A percentile compares a stretch with the other conserved stretches of the same genome.
Conservation (phyloP, 2,113 vertebrate species). For the Corapipo altera region DNA sequence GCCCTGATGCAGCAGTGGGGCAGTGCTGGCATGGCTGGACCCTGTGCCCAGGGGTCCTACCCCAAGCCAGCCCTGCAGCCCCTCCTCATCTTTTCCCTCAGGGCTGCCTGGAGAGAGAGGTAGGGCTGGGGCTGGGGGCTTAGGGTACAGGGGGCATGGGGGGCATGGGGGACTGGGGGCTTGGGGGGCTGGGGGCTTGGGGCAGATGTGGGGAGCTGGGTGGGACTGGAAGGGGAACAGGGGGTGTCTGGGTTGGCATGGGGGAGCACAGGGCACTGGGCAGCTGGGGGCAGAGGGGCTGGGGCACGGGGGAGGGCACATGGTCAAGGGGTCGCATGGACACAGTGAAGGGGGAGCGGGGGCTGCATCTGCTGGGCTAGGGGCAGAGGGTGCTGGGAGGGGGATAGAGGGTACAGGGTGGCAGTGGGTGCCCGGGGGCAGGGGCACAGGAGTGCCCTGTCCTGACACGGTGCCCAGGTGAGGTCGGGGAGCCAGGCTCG, state of each 20-base stretch:
- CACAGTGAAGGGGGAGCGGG: not conserved
- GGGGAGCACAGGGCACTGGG: not conserved
- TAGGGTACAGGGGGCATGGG: not conserved
- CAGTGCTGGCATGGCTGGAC: not conserved
- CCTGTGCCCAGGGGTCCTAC: not conserved
- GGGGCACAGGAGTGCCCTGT: no score
- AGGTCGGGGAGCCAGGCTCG: conserved; percentile 77
- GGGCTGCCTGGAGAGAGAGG: conserved; percentile 89
- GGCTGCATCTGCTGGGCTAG: not conserved
- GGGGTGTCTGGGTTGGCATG: not conserved
- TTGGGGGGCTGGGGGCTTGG: not conserved
- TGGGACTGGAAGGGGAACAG: not conserved
- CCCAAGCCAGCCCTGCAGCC: not conserved
- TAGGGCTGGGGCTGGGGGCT: conserved; percentile 5
- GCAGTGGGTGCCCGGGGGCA: not conserved
- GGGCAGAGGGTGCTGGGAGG: not conserved
- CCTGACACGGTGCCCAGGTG: conserved; percentile 62
- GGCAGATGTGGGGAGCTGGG: not conserved
- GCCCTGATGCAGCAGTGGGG: fast-evolving
- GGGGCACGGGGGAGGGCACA: fast-evolving
- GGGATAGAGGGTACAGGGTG: not conserved
- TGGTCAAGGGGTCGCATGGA: no score
- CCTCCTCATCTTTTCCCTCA: conserved; percentile 46
- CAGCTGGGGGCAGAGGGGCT: not conserved
- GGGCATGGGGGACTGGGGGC: no score